Evolutionary conservation across 2,113 vertebrate genomes (phyloP).

Genomic region (Falco punctatus): DNA sequence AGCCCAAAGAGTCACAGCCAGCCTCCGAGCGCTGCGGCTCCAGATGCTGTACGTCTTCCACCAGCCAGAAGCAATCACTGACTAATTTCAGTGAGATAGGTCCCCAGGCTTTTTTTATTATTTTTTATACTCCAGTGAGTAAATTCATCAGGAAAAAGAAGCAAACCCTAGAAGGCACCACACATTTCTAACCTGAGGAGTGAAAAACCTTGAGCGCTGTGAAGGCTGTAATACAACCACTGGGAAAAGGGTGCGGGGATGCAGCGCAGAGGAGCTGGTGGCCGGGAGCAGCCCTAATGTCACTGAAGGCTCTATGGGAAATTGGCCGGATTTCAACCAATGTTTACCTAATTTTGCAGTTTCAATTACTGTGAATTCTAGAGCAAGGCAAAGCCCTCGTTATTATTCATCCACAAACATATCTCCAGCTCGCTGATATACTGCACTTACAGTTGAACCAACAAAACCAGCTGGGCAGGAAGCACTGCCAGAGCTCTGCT

Average conservation of each 20-base stretch:
- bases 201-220: fast-evolving
- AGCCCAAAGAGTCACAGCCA: neutral
- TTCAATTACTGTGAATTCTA: neutral
- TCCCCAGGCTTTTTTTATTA: neutral
- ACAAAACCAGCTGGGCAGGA: neutral
- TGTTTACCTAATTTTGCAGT: neutral
- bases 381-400: neutral
- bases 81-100: neutral
- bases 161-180: neutral
- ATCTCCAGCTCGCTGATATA: neutral
- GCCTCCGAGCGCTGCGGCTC: neutral
- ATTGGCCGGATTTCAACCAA: neutral
- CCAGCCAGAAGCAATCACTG: neutral
- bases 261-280: fast-evolving
- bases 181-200: neutral
- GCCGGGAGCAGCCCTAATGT: neutral
- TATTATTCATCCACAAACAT: neutral
- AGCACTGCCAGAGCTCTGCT: neutral
- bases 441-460: neutral
- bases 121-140: neutral
- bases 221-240: neutral
- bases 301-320: neutral
- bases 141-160: neutral
- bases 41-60: neutral
- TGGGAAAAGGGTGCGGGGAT: neutral